phyloP scores from a whole-genome alignment of 1,140 invertebrate species.

The Diabrotica virgifera region DNA sequence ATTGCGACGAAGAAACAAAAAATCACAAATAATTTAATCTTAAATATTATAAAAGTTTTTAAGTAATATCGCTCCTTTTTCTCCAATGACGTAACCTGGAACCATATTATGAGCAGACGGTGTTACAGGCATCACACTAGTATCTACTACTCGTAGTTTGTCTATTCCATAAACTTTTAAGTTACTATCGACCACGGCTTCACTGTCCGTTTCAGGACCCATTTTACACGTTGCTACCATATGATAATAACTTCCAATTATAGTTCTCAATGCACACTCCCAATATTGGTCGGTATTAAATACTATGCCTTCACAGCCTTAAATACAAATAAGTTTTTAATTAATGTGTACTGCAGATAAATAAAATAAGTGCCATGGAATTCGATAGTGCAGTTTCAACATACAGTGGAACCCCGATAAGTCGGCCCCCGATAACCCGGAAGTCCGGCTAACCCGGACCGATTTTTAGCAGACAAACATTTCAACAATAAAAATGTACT shows the following conservation, averaged over 20 bases:
- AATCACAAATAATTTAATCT: not conserved
- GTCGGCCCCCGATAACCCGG: too few relatives aligned
- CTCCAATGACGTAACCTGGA: slow-evolving; percentile 56
- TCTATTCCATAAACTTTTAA: slow-evolving; percentile 67
- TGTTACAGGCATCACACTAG: slow-evolving; percentile 70
- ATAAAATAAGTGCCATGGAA: too few relatives aligned
- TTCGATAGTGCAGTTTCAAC: too few relatives aligned
- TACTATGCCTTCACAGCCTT: slow-evolving; percentile 49
- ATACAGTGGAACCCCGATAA: too few relatives aligned
- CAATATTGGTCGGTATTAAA: slow-evolving; percentile 63
- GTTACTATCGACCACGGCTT: slow-evolving; percentile 70
- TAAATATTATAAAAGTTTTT: slow-evolving; percentile 40
- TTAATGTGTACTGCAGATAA: not conserved
- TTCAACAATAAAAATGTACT: too few relatives aligned
- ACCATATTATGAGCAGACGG: slow-evolving; percentile 56
- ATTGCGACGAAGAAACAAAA: too few relatives aligned
- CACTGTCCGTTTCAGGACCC: slow-evolving; percentile 63
- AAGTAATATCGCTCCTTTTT: slow-evolving; percentile 56
- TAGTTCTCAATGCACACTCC: slow-evolving; percentile 65
- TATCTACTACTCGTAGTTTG: slow-evolving; percentile 70
- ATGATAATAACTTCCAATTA: slow-evolving; percentile 67
- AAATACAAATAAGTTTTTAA: slow-evolving; percentile 32
- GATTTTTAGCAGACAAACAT: too few relatives aligned
- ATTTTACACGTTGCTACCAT: slow-evolving; percentile 72
- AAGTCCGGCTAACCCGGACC: too few relatives aligned